Evolutionary conservation across 2,113 vertebrate species (phyloP).

Genomic region (Tachycineta bicolor): DNA sequence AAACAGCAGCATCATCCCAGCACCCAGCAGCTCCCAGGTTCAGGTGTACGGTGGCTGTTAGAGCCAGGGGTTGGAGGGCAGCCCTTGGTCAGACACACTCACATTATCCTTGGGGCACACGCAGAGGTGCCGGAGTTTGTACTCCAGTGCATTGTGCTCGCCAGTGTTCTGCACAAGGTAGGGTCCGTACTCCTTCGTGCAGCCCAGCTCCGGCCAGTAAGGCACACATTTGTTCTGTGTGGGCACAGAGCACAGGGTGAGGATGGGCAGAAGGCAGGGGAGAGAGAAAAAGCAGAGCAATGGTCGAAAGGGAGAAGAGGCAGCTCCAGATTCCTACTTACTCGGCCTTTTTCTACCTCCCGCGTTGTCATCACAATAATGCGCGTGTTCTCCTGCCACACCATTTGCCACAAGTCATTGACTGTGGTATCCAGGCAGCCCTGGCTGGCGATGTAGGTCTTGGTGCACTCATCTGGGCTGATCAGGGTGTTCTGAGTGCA

Average conservation of each 20-base stretch:
- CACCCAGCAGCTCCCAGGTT: neutral
- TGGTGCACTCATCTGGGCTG: constrained; percentile 72
- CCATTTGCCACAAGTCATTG: constrained; percentile 96
- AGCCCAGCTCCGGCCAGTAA: constrained; percentile 86
- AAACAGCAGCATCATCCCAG: neutral
- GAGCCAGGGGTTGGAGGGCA: neutral
- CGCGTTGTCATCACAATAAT: constrained; percentile 96
- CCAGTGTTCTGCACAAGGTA: constrained; percentile 74
- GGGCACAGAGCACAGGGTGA: neutral
- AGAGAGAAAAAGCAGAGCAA: neutral
- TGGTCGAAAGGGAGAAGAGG: neutral
- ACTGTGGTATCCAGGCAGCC: constrained; percentile 89
- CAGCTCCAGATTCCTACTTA: constrained; percentile 56
- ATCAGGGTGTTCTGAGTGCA: constrained; percentile 72
- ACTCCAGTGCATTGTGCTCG: constrained; percentile 83
- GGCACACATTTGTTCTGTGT: constrained; percentile 93
- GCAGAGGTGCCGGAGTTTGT: constrained; percentile 84
- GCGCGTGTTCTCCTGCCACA: constrained; percentile 87
- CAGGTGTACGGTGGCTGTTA: neutral
- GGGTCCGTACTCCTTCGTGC: constrained; percentile 71
- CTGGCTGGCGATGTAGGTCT: constrained; percentile 93
- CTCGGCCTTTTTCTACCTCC: constrained; percentile 95
- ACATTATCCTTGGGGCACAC: constrained; percentile 78
- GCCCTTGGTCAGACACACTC: neutral
- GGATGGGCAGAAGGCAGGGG: neutral